These are phyloP conservation scores for Nothoprocta perdicaria DNA, from an alignment of 2,113 vertebrate species.

Conservation along the genomic window DNA sequence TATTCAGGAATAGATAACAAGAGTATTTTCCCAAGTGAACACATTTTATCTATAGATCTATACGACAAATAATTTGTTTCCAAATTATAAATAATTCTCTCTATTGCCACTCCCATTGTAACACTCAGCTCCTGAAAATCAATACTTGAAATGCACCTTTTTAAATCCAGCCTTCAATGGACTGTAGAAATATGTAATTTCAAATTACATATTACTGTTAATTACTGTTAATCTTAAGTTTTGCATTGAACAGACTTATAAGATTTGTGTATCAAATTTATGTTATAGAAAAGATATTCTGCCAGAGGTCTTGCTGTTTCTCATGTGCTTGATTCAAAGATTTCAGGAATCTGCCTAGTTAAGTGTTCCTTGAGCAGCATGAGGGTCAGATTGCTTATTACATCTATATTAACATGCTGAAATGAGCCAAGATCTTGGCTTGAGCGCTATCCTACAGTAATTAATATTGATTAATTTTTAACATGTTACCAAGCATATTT, in stretches of 20 bases:
- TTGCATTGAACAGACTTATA: background rate
- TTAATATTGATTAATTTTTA: constrained; percentile 50
- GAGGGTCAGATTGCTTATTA: background rate
- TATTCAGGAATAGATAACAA: background rate
- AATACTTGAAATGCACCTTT: background rate
- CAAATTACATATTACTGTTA: background rate
- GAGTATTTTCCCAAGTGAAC: background rate
- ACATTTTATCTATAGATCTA: background rate
- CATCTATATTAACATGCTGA: background rate
- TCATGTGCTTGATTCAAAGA: accelerated
- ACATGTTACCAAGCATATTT: background rate
- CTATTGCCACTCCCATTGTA: background rate
- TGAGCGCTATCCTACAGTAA: background rate
- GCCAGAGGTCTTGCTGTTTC: background rate
- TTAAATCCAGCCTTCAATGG: background rate
- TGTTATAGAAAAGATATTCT: background rate
- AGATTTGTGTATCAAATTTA: background rate
- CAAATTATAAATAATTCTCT: background rate
- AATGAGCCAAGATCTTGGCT: background rate
- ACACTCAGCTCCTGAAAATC: background rate
- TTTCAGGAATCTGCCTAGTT: background rate
- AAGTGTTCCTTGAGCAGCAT: background rate
- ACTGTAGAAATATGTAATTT: background rate
- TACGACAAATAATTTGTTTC: background rate
- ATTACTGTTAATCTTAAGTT: background rate